Evolutionary conservation across 1,140 invertebrate species (phyloP).

Genomic region (Mercenaria mercenaria): DNA sequence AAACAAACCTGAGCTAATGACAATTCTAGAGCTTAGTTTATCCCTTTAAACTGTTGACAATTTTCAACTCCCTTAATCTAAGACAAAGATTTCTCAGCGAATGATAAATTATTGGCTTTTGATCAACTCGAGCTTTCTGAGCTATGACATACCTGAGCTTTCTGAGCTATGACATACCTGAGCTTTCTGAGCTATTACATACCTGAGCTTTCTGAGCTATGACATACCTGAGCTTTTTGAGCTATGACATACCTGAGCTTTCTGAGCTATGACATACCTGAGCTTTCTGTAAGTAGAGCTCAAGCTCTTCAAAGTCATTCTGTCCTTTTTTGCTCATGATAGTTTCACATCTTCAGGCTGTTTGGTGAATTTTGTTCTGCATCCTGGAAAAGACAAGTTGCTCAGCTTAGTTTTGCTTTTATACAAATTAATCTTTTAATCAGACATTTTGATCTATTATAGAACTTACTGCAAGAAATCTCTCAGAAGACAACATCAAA

Average conservation of each 20-base stretch:
- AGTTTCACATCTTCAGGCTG: neutral
- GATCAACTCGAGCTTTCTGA: no score
- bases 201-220: neutral
- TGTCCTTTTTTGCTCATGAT: neutral
- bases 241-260: neutral
- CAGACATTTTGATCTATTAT: neutral
- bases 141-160: neutral
- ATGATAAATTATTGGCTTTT: no score
- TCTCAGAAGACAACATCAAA: no score
- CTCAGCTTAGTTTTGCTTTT: neutral
- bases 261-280: neutral
- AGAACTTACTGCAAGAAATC: neutral
- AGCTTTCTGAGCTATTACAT: neutral
- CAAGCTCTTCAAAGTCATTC: conserved; percentile 21
- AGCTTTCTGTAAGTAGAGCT: conserved; percentile 32
- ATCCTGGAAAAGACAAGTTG: neutral
- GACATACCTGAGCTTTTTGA: no score
- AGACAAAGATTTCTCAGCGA: no score
- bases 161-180: neutral
- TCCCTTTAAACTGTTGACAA: no score
- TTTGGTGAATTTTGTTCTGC: neutral
- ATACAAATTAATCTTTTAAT: neutral
- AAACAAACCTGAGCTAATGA: no score
- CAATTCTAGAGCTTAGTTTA: no score
- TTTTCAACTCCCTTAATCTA: no score